phyloP scores from a whole-genome alignment of 2,797 vertebrate genomes.

The Fistularia commersonii region DNA sequence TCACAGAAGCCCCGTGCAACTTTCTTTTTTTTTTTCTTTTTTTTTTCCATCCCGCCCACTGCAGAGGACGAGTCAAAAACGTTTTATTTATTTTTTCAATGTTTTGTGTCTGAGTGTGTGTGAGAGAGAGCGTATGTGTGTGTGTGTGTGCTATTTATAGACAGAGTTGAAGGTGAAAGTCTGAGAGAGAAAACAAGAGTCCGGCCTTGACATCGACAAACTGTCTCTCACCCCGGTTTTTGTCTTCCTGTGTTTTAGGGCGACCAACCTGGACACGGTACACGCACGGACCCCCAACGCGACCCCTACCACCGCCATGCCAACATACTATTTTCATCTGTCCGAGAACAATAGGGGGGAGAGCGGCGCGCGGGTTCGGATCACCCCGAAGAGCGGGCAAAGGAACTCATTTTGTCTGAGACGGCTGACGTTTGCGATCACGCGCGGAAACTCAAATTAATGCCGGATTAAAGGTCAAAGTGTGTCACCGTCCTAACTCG shows the following conservation, averaged over 20 bases:
- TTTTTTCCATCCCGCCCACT: constrained; percentile 24
- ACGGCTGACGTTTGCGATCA: constrained; percentile 57
- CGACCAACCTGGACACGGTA: constrained; percentile 51
- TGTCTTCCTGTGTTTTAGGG: constrained; percentile 73
- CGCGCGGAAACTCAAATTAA: constrained; percentile 60
- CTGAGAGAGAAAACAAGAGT: constrained; percentile 47
- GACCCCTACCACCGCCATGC: too few species aligned
- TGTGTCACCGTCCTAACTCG: constrained; percentile 43
- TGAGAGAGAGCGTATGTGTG: neutral
- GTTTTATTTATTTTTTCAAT: too few species aligned
- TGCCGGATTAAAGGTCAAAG: constrained; percentile 60
- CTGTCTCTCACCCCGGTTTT: constrained; percentile 53
- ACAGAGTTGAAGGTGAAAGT: constrained; percentile 63
- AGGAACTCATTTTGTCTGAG: constrained; percentile 41
- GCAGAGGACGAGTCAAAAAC: neutral
- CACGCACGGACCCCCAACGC: constrained; percentile 16
- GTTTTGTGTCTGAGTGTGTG: neutral
- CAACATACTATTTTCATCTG: constrained; percentile 74
- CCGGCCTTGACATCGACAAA: constrained; percentile 62
- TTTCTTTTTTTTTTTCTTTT: neutral
- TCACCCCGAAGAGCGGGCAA: constrained; percentile 49
- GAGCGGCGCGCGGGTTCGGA: constrained; percentile 60
- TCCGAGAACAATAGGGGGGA: constrained; percentile 72
- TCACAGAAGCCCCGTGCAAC: constrained; percentile 1
- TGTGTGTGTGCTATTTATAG: constrained; percentile 55